Evolutionary conservation across 2,888 invertebrate genomes (phyloP), one percentile per base, ranked within the genome.

Genomic region (Bombyx huttoni): DNA sequence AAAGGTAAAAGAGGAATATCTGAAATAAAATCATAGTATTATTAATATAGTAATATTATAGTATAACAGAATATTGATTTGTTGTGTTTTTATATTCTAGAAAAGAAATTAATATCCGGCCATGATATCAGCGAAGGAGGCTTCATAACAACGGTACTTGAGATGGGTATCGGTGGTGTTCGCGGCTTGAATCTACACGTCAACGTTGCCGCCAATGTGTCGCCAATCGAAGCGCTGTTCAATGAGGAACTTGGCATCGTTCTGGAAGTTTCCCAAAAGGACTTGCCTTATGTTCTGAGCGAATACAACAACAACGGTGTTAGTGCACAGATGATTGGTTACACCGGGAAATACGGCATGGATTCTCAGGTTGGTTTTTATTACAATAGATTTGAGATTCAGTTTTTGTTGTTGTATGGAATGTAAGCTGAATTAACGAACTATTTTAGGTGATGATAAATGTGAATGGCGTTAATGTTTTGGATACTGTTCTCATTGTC

Each of bases 121-220:
- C 99, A 99, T 75, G 99, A 99, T 77, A 90, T 99, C 7, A 98
- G 98, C 73, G 99, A 99, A 84, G 99, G 99, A 24, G 99, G 99
- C 35, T 88, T 99, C 40, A 89, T 99, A 47, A 95, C 95, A 0
- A 95, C 96, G 62, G 78, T 96, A 0, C 73, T 99, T 54, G 99
- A 99, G 86, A 98, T 99, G 98, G 94, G 95, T n/a, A 96, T 99
- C 72, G 97, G 93, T 53, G 98, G 98, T 46, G 87, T 98, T 54
- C 92, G 94, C 61, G 98, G 98, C 0, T 67, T 97, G 13, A 82
- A 91, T 13, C 73, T 95, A 0, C 90, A 94, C 58, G 70, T 96
- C 13, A 76, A 79, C 53, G 74, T 68, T 1, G 73, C 65, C 54
- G 74, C 74, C 46, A 67, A 68, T 45, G 90, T 90, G 1, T 86